These are phyloP conservation scores for Gambelia wislizenii DNA, from an alignment of 2,797 vertebrate species.

Conservation along the genomic window DNA sequence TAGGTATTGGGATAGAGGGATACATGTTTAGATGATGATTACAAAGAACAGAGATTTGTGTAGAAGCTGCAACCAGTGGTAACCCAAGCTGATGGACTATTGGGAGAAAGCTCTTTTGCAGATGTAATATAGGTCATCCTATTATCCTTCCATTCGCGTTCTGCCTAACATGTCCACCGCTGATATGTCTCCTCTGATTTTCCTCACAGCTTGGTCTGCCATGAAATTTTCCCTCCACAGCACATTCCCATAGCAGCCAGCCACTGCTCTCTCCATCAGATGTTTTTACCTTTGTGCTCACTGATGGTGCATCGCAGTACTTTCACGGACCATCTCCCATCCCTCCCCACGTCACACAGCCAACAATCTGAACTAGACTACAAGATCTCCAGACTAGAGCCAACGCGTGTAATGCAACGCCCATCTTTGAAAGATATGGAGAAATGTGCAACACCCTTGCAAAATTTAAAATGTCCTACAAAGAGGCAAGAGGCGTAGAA, in stretches of 20 bases:
- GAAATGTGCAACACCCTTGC: background rate
- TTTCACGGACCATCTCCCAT: no score
- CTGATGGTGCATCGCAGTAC: no score
- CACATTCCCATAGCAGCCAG: background rate
- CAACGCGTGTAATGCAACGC: background rate
- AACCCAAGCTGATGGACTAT: no score
- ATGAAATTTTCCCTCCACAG: background rate
- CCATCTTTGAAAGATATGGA: background rate
- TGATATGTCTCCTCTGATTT: background rate
- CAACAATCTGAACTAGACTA: no score
- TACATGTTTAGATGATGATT: no score
- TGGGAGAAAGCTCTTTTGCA: background rate
- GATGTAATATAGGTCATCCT: background rate
- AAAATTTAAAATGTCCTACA: background rate
- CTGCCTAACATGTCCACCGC: fast-evolving
- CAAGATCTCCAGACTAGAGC: no score
- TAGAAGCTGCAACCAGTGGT: no score
- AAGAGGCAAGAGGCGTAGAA: background rate
- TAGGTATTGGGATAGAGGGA: no score
- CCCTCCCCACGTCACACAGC: no score
- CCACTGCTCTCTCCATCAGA: no score
- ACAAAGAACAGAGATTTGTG: no score
- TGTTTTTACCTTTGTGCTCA: no score
- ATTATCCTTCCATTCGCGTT: background rate
- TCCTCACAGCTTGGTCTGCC: background rate